Evolutionary conservation across 1,140 invertebrate genomes (phyloP), one percentile per base, ranked within the genome.

Genomic region (Zaprionus ornatus): DNA sequence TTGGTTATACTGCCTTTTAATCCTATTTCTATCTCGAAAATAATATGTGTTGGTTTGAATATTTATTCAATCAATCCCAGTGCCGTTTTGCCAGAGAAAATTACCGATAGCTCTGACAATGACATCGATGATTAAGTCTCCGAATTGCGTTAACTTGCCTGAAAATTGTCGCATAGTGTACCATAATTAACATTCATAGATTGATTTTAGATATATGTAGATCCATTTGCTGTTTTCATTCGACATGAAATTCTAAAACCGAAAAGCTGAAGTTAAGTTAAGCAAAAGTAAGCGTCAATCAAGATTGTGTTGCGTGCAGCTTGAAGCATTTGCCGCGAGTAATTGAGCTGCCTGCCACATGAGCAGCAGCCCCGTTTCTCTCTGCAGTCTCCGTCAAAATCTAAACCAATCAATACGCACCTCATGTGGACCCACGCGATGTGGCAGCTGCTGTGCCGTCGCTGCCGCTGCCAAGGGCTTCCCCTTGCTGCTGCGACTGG

Each of bases 371-470:
- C 6, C 5, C 5, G 4, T 27, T 15, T 9, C 1, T 19, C 21
- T 21, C 17, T 25, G 3, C 40, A 52, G 48, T 13, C 23, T 7
- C 25, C 52, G 9, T 25, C n/a, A 9, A n/a, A 27, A 29, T 29
- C 25, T 55, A 27, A 55, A 55, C 12, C 19, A 50, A 45, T 17
- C 23, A 21, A 62, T 88, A 88, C 84, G 59, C 56, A 88, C 84
- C 84, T 88, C 71, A 65, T 84, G 61, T 10, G 76, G 27, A 54
- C 48, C 74, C 17, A 76, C n/a, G 54, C 66, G 72, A 69, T 27
- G 70, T 50, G 66, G 59, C 63, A 57, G 63, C 50, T 57, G 75
- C 42, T 74, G 64, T 55, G 69, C 25, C 59, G 61, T 50, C 63
- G 37, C 17, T 57, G 66, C 6, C 57, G 57, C 21, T 72, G 63